Conservation (phyloP, 2,797 vertebrate genomes). For the Echiichthys vipera region DNA sequence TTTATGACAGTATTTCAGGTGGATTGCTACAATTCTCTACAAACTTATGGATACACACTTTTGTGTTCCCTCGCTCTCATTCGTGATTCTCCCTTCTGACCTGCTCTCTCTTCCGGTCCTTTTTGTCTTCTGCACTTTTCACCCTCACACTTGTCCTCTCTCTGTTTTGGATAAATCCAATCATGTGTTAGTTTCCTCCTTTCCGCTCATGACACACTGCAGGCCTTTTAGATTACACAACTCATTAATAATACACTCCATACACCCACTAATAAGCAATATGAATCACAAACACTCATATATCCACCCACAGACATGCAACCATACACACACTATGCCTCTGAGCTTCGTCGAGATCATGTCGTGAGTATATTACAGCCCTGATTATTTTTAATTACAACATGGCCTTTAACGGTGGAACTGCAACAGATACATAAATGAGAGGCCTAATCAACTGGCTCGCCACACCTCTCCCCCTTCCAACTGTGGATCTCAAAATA, state of each 20-base stretch:
- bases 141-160: conserved; percentile 7
- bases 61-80: too few species aligned
- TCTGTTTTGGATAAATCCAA: conserved; percentile 14
- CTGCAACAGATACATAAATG: conserved; percentile 56
- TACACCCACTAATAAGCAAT: conserved; percentile 53
- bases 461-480: conserved; percentile 28
- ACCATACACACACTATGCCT: conserved; percentile 19
- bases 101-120: neutral
- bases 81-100: too few species aligned
- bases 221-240: conserved; percentile 59
- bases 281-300: conserved; percentile 54
- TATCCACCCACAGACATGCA: conserved; percentile 28
- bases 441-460: conserved; percentile 61
- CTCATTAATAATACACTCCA: conserved; percentile 59
- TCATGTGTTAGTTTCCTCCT: conserved; percentile 17
- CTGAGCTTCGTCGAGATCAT: conserved; percentile 45
- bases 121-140: neutral
- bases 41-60: too few species aligned
- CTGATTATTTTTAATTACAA: conserved; percentile 69
- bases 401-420: conserved; percentile 42
- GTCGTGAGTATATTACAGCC: conserved; percentile 46
- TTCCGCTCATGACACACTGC: conserved; percentile 50
- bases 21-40: conserved; percentile 10
- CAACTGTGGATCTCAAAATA: conserved; percentile 53
- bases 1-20: conserved; percentile 22